Conservation (phyloP, 53 echinoderm and acorn worm genomes). For the Paelopatides confundens region DNA sequence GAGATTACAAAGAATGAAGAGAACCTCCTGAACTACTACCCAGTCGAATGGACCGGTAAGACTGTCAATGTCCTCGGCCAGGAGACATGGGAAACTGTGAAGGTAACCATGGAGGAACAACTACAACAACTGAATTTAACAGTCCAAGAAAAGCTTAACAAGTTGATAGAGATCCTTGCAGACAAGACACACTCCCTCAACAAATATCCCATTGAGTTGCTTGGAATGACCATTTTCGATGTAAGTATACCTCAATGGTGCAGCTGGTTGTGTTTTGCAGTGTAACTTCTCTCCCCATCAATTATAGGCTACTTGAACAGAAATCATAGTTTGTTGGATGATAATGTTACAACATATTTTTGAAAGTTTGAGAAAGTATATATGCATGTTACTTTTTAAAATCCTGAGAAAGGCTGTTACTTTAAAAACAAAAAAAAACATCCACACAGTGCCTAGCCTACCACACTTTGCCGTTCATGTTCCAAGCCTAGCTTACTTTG, state of each 20-base stretch:
- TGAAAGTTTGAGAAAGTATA: too few relatives aligned
- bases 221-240: slow-evolving; percentile 77
- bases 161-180: neutral
- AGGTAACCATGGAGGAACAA: slow-evolving; percentile 6
- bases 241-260: slow-evolving; percentile 52
- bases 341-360: too few relatives aligned
- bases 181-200: slow-evolving; percentile 65
- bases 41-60: slow-evolving; percentile 44
- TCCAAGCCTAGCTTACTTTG: too few relatives aligned
- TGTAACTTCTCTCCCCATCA: too few relatives aligned
- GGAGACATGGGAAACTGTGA: neutral
- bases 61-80: neutral
- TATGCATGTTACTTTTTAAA: too few relatives aligned
- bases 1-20: slow-evolving; percentile 43
- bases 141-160: slow-evolving; percentile 39
- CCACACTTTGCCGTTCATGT: too few relatives aligned
- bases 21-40: slow-evolving; percentile 45
- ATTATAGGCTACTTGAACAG: too few relatives aligned
- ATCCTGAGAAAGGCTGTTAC: too few relatives aligned
- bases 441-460: too few relatives aligned
- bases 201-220: slow-evolving; percentile 72
- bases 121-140: neutral
- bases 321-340: too few relatives aligned
- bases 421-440: too few relatives aligned
- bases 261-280: too few relatives aligned